phyloP scores from a whole-genome alignment of 2,888 invertebrate species.

The Carpatolechia fugitivella region DNA sequence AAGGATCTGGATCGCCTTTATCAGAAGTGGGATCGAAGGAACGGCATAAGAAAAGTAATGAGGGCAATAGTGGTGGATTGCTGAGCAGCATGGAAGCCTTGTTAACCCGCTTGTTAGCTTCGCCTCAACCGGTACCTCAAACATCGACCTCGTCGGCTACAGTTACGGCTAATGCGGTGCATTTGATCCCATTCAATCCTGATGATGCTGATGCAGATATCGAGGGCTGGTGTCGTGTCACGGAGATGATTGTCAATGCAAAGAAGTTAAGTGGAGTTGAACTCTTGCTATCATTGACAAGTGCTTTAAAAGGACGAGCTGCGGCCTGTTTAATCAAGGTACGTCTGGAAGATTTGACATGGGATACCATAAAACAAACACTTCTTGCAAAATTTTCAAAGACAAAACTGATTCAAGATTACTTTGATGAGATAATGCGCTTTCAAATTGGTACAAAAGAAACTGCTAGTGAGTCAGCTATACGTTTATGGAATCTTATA shows the following conservation, averaged over 20 bases:
- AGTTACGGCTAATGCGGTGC: no score
- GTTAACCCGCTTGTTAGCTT: no score
- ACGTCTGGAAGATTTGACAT: constrained; percentile 8
- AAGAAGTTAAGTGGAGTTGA: constrained; percentile 21
- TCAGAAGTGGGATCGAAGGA: no score
- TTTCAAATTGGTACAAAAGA: constrained; percentile 21
- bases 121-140: no score
- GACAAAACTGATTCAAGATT: constrained; percentile 18
- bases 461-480: constrained; percentile 13
- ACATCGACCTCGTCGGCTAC: no score
- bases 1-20: no score
- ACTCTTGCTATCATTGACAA: constrained; percentile 12
- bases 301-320: constrained; percentile 16
- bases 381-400: constrained; percentile 17
- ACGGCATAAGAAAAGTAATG: no score
- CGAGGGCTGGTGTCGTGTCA: constrained; percentile 28
- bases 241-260: constrained; percentile 20
- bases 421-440: constrained; percentile 18
- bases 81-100: no score
- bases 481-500: not conserved
- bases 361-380: constrained; percentile 14
- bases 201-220: constrained; percentile 24
- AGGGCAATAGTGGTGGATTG: no score
- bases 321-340: constrained; percentile 16
- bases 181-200: no score